Percentiles rank a stretch among this genome's conserved stretches.
These are phyloP conservation scores for Graptemys geographica DNA, from an alignment of 2,797 vertebrate genomes.

Conservation along the genomic window DNA sequence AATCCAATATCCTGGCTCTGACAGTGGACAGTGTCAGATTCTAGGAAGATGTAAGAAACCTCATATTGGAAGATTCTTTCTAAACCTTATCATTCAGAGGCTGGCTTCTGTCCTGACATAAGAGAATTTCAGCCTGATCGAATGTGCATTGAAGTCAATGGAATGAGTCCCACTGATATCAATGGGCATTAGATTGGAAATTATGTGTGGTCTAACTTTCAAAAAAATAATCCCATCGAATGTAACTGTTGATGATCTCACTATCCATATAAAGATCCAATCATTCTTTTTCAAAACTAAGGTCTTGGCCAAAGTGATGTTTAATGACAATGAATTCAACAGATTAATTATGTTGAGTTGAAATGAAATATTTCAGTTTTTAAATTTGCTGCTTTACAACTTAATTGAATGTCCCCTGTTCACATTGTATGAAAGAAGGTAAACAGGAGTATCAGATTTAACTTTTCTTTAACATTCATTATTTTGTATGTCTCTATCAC, in stretches of 20 bases:
- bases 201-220: neutral
- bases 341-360: fast-evolving
- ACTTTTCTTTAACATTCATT: neutral
- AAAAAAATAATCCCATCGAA: neutral
- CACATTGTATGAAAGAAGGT: neutral
- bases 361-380: neutral
- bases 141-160: neutral
- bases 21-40: neutral
- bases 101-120: neutral
- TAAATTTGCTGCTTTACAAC: neutral
- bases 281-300: neutral
- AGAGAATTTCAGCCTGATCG: neutral
- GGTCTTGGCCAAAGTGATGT: neutral
- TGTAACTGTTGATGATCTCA: neutral
- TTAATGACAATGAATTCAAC: neutral
- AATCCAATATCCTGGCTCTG: neutral
- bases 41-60: neutral
- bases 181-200: neutral
- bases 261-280: neutral
- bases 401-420: neutral
- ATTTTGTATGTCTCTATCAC: neutral
- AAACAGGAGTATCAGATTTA: neutral
- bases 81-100: neutral
- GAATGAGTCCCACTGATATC: neutral
- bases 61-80: neutral